Conservation (phyloP, 2,888 invertebrate genomes). For the Amblyjoppa fuscipennis region DNA sequence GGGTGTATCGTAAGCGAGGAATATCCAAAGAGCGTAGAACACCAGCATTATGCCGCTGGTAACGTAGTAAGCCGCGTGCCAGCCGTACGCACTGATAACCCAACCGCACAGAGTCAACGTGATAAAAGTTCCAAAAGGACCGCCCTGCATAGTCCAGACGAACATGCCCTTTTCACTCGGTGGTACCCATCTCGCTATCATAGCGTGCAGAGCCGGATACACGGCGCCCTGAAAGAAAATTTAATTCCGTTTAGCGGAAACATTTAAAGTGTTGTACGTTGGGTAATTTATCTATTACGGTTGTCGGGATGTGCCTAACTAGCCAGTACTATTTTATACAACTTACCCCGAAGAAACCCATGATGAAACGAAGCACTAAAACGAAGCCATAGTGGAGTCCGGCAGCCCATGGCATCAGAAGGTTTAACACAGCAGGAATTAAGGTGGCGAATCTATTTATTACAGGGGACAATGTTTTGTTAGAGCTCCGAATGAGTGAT, state of each 20-base stretch:
- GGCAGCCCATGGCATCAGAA: slow-evolving; percentile 82
- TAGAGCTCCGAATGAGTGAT: slow-evolving; percentile 19
- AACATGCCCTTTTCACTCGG: slow-evolving; percentile 92
- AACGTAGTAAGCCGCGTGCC: slow-evolving; percentile 90
- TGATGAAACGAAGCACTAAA: slow-evolving; percentile 80
- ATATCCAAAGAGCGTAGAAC: slow-evolving; percentile 89
- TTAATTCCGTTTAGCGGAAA: neutral
- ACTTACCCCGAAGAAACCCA: slow-evolving; percentile 84
- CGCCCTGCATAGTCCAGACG: slow-evolving; percentile 89
- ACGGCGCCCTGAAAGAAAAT: slow-evolving; percentile 86
- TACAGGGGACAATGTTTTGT: slow-evolving; percentile 46
- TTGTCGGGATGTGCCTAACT: slow-evolving; percentile 13
- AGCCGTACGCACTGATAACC: slow-evolving; percentile 88
- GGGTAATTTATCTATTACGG: slow-evolving; percentile 7
- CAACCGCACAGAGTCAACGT: slow-evolving; percentile 90
- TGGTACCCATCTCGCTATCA: slow-evolving; percentile 92
- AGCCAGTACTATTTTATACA: slow-evolving; percentile 33
- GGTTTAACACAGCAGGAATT: slow-evolving; percentile 82
- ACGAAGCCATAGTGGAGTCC: slow-evolving; percentile 77
- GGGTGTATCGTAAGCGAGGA: slow-evolving; percentile 89
- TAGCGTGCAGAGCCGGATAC: slow-evolving; percentile 89
- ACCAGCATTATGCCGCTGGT: slow-evolving; percentile 87
- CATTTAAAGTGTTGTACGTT: neutral
- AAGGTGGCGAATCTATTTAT: slow-evolving; percentile 80
- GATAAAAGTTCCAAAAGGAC: slow-evolving; percentile 90